phyloP scores from a whole-genome alignment of 2,888 invertebrate species.

The Habrosyne pyritoides region DNA sequence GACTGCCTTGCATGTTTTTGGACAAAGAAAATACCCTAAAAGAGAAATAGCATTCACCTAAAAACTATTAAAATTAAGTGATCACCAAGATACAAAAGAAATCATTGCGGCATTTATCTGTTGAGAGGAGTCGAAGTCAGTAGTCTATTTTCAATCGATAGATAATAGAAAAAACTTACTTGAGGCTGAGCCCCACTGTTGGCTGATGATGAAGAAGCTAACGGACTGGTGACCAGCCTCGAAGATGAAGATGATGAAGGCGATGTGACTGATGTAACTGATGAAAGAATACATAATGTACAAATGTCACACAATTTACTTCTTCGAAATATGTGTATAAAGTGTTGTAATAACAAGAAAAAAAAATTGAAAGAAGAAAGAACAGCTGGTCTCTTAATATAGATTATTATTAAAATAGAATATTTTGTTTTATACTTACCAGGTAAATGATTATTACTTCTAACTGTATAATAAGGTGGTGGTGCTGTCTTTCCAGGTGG shows the following conservation, averaged over 20 bases:
- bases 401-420: neutral
- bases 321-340: too few relatives aligned
- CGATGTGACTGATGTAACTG: slow-evolving; percentile 54
- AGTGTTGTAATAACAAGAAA: too few relatives aligned
- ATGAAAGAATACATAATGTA: slow-evolving; percentile 7
- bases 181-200: slow-evolving; percentile 72
- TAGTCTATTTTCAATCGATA: too few relatives aligned
- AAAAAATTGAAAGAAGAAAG: too few relatives aligned
- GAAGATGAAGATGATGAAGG: slow-evolving; percentile 70
- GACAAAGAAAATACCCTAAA: too few relatives aligned
- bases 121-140: too few relatives aligned
- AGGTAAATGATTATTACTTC: slow-evolving; percentile 58
- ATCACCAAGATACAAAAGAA: too few relatives aligned
- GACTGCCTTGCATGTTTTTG: too few relatives aligned
- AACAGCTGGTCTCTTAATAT: too few relatives aligned
- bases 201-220: slow-evolving; percentile 62
- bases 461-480: slow-evolving; percentile 86
- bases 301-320: neutral
- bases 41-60: too few relatives aligned
- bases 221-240: slow-evolving; percentile 60
- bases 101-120: too few relatives aligned
- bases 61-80: too few relatives aligned
- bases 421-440: slow-evolving; percentile 40
- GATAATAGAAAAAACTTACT: slow-evolving; percentile 60
- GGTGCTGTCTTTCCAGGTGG: slow-evolving; percentile 90